phyloP scores from a whole-genome alignment of 2,113 vertebrate genomes.

The Myrmophylax atrothorax region DNA sequence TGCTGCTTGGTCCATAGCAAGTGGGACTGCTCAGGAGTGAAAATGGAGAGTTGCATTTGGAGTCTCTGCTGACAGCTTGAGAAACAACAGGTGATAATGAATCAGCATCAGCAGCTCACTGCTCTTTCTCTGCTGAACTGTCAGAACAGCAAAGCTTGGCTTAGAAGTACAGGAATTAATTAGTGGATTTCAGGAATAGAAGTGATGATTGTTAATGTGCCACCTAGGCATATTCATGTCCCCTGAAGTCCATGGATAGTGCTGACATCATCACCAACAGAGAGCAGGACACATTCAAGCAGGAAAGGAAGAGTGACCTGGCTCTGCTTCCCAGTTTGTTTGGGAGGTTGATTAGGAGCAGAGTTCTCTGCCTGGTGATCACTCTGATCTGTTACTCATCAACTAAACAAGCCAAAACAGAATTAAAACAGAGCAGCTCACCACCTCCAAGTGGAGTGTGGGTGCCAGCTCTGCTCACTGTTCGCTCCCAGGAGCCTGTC shows the following conservation, averaged over 20 bases:
- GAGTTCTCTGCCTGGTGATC: not conserved
- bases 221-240: not conserved
- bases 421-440: not conserved
- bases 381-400: not conserved
- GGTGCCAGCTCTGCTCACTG: not conserved
- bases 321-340: not conserved
- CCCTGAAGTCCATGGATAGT: not conserved
- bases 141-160: not conserved
- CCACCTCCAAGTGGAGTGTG: not conserved
- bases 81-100: constrained; percentile 20
- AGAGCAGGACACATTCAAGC: not conserved
- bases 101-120: not conserved
- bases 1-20: not conserved
- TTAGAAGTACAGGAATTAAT: not conserved
- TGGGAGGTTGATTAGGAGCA: not conserved
- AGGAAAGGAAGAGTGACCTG: constrained; percentile 12
- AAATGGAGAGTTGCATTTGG: not conserved
- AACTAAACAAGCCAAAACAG: not conserved
- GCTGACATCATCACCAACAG: not conserved
- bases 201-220: not conserved
- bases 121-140: not conserved
- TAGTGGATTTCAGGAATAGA: not conserved
- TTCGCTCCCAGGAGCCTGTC: not conserved
- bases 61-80: not conserved
- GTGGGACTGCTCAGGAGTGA: not conserved